A percentile compares a stretch with the other conserved stretches of the same genome.
phyloP scores from a whole-genome alignment of 2,888 invertebrate genomes.

The Ophion obscuratus region DNA sequence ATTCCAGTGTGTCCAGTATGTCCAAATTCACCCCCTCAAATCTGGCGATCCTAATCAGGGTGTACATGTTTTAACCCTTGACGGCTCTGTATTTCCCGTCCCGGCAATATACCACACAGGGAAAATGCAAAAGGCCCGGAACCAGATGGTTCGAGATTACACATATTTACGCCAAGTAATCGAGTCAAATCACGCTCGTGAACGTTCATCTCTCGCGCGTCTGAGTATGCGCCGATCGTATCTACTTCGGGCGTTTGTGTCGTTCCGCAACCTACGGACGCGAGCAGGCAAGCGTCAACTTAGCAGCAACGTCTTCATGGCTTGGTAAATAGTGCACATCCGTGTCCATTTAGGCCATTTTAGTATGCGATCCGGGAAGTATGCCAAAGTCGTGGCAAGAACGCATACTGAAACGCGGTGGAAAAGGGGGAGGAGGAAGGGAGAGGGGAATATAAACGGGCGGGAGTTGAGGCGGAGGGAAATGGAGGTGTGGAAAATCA shows the following conservation, averaged over 20 bases:
- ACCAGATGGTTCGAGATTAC: no score
- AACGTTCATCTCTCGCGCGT: not conserved
- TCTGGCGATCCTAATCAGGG: no score
- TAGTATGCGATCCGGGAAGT: slow-evolving; percentile 76
- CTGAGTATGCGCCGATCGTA: not conserved
- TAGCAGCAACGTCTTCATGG: slow-evolving; percentile 25
- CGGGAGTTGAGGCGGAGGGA: not conserved
- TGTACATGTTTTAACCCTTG: no score
- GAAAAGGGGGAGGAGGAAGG: slow-evolving; percentile 29
- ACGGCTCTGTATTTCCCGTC: no score
- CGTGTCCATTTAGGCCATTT: slow-evolving; percentile 59
- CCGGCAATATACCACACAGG: no score
- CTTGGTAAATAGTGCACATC: slow-evolving; percentile 2
- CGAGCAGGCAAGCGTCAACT: slow-evolving; percentile 8
- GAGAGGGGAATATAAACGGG: not conserved
- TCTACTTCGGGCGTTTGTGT: not conserved
- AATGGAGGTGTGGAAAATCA: slow-evolving; percentile 35
- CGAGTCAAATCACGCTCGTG: no score
- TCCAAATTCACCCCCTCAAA: no score
- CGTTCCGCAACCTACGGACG: not conserved
- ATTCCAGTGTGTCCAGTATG: no score
- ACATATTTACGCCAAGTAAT: no score
- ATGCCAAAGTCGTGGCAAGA: slow-evolving; percentile 78
- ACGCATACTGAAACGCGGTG: slow-evolving; percentile 27
- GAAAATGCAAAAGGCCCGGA: no score